Base-by-base conservation (phyloP, 2,797 vertebrate species). In the Pseudochromis fuscus region DNA sequence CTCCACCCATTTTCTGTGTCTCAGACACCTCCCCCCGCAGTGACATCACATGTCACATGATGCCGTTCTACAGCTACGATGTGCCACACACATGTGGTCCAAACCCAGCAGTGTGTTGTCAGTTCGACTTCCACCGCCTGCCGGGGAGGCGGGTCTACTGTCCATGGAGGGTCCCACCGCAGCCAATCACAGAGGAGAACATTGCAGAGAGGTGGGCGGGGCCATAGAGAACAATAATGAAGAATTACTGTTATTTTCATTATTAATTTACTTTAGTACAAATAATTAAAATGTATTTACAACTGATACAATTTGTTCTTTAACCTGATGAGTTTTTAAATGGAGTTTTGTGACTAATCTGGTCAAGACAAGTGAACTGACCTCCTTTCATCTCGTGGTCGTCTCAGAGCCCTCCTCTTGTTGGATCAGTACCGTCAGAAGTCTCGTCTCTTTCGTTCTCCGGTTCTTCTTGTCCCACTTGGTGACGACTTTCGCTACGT, bases 41-140 rank as follows among this genome's bases (percentile, higher is more conserved):
- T 76, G 96, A 98, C 90, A 96, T 98, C 80, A 92, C 95, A 18
- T 98, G 97, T 86, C 97, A 98, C 91, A 97, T 98, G 97, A 98
- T 98, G 97, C 97, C 97, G 19, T 98, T 98, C 93, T 98, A 98
- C 93, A 98, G 97, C 89, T 98, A 98, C 31, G 97, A 98, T 44
- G 16, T 98, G 37, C 96, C 97, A 33, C 97, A 98, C 87, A 98
- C 97, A 0, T 98, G 97, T 11, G 97, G 97, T 30, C 97, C 97
- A 0, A 95, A 98, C 87, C 97, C 97, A 0, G 95, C 98, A 35
- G 91, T 97, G 69, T 98, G 97, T 84, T 98, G 97, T 81, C 96
- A 98, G 91, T 98, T 98, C 80, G 97, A 98, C 89, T 98, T 98
- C 86, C 96, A 96, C 60, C 94, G 97, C 12, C 93, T 98, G 81